These are phyloP conservation scores for Fregata magnificens DNA, from an alignment of 2,113 vertebrate species.

Conservation along the genomic window DNA sequence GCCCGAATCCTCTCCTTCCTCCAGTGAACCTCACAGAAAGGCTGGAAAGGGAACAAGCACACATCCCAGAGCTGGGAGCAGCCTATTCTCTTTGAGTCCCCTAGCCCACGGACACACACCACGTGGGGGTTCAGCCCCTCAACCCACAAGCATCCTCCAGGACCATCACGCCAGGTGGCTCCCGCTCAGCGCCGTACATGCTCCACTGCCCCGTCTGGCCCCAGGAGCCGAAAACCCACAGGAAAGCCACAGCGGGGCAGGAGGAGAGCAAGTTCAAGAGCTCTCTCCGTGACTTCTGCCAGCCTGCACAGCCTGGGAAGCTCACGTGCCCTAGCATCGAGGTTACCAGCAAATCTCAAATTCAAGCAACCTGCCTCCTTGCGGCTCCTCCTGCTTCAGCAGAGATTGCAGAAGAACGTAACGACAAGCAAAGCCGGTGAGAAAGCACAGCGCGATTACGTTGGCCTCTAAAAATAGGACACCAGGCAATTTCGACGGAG, in stretches of 20 bases:
- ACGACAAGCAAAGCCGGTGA: fast-evolving
- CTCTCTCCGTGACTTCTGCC: neutral
- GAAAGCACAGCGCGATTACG: neutral
- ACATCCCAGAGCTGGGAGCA: neutral
- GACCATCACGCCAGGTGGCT: neutral
- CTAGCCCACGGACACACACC: neutral
- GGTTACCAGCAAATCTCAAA: neutral
- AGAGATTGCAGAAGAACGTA: neutral
- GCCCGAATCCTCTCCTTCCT: neutral
- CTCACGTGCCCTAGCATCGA: fast-evolving
- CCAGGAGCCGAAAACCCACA: neutral
- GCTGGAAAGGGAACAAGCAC: neutral
- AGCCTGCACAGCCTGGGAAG: neutral
- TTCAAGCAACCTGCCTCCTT: neutral
- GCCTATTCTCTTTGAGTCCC: neutral
- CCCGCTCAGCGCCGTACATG: neutral
- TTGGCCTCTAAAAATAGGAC: constrained; percentile 34
- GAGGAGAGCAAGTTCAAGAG: neutral
- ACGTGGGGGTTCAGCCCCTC: neutral
- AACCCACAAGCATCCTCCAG: neutral
- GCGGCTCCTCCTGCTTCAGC: neutral
- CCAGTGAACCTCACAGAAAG: neutral
- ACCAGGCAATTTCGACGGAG: fast-evolving
- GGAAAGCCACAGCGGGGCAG: neutral
- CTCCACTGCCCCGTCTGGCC: too few relatives aligned